Evolutionary conservation across 1,140 invertebrate species (phyloP).

Genomic region (Glomeris maerens): DNA sequence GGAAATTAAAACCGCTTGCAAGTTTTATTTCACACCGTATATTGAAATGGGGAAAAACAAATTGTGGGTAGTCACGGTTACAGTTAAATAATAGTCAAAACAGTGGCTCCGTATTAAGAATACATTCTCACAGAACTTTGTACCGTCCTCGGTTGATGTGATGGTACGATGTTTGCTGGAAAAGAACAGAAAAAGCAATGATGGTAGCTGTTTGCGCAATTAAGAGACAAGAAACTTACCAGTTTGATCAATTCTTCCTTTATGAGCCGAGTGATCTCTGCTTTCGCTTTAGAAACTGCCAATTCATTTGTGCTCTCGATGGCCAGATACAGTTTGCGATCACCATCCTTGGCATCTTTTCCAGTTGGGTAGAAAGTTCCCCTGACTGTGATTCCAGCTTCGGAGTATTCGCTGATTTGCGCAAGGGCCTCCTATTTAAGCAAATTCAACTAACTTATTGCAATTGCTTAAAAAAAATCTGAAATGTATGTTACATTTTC

Average conservation of each 20-base stretch:
- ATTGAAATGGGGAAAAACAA: too few species aligned
- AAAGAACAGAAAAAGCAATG: slow-evolving; percentile 14
- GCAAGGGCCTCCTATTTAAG: slow-evolving; percentile 73
- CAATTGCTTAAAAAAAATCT: background rate
- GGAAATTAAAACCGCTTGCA: too few species aligned
- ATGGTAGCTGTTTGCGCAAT: background rate
- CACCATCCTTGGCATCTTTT: slow-evolving; percentile 75
- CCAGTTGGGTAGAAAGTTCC: slow-evolving; percentile 89
- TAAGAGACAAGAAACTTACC: slow-evolving; percentile 47
- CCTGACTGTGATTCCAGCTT: slow-evolving; percentile 93
- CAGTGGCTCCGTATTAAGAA: too few species aligned
- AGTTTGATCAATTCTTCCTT: slow-evolving; percentile 93
- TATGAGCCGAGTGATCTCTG: slow-evolving; percentile 93
- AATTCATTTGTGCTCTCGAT: slow-evolving; percentile 96
- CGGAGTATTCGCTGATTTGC: slow-evolving; percentile 97
- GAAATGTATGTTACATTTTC: too few species aligned
- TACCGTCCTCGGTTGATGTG: slow-evolving; percentile 76
- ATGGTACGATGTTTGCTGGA: slow-evolving; percentile 56
- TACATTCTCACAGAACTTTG: slow-evolving; percentile 74
- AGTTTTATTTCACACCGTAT: too few species aligned
- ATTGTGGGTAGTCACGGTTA: too few species aligned
- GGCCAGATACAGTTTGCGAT: slow-evolving; percentile 93
- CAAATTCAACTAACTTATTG: slow-evolving; percentile 10
- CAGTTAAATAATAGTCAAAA: too few species aligned
- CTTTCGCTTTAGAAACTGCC: slow-evolving; percentile 93